A percentile compares a stretch with the other conserved stretches of the same genome.
These are phyloP conservation scores for Parnassius orleans DNA, from an alignment of 2,888 invertebrate species.

Conservation along the genomic window DNA sequence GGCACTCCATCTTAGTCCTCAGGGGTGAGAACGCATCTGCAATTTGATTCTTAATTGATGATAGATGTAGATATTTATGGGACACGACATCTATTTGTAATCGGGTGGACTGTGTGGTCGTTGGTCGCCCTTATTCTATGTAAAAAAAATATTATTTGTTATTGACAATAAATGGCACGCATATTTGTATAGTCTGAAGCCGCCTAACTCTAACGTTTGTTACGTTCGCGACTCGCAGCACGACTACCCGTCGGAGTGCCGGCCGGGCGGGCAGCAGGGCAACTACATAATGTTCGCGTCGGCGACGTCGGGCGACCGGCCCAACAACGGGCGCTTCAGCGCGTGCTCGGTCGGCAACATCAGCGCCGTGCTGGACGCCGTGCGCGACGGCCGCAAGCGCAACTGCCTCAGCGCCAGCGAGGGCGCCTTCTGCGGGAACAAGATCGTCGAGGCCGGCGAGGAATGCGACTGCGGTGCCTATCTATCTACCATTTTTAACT, in stretches of 20 bases:
- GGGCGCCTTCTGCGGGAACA: slow-evolving; percentile 99
- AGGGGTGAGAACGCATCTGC: too few relatives aligned
- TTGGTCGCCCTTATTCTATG: too few relatives aligned
- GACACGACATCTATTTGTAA: too few relatives aligned
- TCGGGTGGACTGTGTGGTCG: too few relatives aligned
- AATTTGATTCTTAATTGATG: too few relatives aligned
- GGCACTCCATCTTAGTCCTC: too few relatives aligned
- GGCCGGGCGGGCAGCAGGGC: slow-evolving; percentile 94
- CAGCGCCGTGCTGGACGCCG: slow-evolving; percentile 95
- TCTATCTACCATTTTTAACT: not conserved
- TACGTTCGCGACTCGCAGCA: slow-evolving; percentile 82
- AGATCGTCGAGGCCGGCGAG: slow-evolving; percentile 98
- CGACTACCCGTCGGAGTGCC: slow-evolving; percentile 94
- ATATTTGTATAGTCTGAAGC: too few relatives aligned
- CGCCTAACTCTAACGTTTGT: too few relatives aligned
- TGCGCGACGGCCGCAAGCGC: slow-evolving; percentile 93
- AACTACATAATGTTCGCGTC: slow-evolving; percentile 99
- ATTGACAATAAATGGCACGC: too few relatives aligned
- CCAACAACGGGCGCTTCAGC: slow-evolving; percentile 98
- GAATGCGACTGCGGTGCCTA: slow-evolving; percentile 95
- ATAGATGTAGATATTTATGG: too few relatives aligned
- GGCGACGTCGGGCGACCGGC: slow-evolving; percentile 98
- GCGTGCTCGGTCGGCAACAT: slow-evolving; percentile 97
- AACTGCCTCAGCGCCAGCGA: slow-evolving; percentile 95
- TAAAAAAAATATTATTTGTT: not conserved